phyloP scores from a whole-genome alignment of 2,797 vertebrate genomes.

The Semotilus atromaculatus region DNA sequence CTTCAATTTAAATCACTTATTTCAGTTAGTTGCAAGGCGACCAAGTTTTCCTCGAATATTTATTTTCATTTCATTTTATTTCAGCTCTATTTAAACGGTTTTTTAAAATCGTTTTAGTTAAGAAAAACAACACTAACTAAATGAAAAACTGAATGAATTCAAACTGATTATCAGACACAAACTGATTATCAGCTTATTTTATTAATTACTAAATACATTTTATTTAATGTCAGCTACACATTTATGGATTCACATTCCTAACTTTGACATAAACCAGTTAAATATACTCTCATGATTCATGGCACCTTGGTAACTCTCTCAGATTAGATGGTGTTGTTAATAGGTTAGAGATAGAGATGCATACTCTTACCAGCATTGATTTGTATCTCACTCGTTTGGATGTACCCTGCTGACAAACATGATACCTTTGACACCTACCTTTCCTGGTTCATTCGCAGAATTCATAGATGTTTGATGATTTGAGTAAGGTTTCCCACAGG shows the following conservation, averaged over 20 bases:
- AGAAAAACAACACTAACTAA: not conserved
- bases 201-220: not conserved
- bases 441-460: slow-evolving; percentile 71
- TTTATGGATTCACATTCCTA: not conserved
- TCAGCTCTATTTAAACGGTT: not conserved
- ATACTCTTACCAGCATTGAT: not conserved
- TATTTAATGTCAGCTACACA: not conserved
- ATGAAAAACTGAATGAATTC: not conserved
- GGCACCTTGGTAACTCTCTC: not conserved
- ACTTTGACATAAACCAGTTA: not conserved
- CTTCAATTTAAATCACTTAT: not conserved
- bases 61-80: not conserved
- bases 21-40: no score
- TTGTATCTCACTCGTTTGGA: slow-evolving; percentile 11
- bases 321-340: slow-evolving; percentile 14
- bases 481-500: slow-evolving; percentile 70
- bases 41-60: not conserved
- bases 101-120: not conserved
- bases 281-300: not conserved
- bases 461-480: slow-evolving; percentile 66
- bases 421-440: slow-evolving; percentile 56
- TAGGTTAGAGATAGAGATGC: not conserved
- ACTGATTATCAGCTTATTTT: not conserved
- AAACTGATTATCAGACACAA: not conserved
- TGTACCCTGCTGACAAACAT: slow-evolving; percentile 38